Conservation (phyloP, 2,113 vertebrate genomes). For the Albula glossodonta region DNA sequence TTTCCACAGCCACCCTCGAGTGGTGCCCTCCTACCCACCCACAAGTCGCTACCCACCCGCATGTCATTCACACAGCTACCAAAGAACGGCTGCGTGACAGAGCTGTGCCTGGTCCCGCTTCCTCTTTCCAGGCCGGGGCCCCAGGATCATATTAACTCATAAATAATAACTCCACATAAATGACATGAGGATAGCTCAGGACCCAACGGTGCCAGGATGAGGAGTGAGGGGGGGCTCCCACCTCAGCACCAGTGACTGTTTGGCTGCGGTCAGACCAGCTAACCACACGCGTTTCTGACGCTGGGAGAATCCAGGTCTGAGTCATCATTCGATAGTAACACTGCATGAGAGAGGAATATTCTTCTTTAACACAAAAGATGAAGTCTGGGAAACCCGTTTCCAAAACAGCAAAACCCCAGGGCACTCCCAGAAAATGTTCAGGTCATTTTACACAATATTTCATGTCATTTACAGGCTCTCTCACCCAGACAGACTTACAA, state of each 20-base stretch:
- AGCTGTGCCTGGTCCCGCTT: too few relatives aligned
- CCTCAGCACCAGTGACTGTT: neutral
- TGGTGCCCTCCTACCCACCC: too few relatives aligned
- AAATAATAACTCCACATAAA: too few relatives aligned
- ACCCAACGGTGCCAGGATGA: too few relatives aligned
- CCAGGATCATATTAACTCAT: too few relatives aligned
- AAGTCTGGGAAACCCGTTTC: neutral
- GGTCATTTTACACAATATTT: too few relatives aligned
- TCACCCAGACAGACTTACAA: too few relatives aligned
- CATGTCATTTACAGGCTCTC: too few relatives aligned
- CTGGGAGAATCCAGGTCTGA: neutral
- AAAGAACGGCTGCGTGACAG: too few relatives aligned
- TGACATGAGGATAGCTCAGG: neutral
- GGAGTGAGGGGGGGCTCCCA: neutral
- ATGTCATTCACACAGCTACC: too few relatives aligned
- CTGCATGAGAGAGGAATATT: neutral
- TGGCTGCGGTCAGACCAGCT: neutral
- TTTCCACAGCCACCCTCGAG: constrained; percentile 29
- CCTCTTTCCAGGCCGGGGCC: too few relatives aligned
- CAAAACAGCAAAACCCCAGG: neutral
- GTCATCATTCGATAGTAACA: neutral
- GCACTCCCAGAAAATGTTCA: neutral
- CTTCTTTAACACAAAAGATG: neutral
- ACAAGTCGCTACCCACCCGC: too few relatives aligned
- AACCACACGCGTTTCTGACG: neutral